Base-by-base conservation (phyloP, 35 echinoderm and acorn worm species). In the Ophioderma brevispina region DNA sequence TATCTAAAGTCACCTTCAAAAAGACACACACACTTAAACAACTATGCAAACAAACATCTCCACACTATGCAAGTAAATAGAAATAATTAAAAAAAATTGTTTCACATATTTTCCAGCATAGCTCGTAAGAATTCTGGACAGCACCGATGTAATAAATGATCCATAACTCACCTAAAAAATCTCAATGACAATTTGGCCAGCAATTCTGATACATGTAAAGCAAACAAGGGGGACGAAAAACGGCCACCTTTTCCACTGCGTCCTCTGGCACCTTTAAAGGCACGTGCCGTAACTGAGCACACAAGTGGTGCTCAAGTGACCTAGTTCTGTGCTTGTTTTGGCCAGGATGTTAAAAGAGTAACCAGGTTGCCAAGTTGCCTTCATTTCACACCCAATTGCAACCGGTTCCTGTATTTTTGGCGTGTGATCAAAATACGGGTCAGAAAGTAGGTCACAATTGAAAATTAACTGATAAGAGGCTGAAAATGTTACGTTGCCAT, bases 321-420 rank as follows among this genome's bases (percentile, higher is more conserved):
- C 59, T 70, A 70, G 59, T 70, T 70, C n/a, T 70, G 10, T 70
- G 59, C 59, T 70, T 70, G 59, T 70, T 70, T 70, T 70, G 59
- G 59, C 59, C 59, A 70, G 59, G n/a, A 70, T 70, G 59, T n/a
- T n/a, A n/a, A 70, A 30, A 70, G 23, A 70, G 59, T 18, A 70
- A 70, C 10, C 59, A 70, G 28, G 59, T 70, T 70, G 59, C 59
- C 59, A 70, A 25, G 59, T 70, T 30, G 59, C 10, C 59, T 15
- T 46, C 59, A 70, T 70, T 70, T 70, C 28, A 25, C 59, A 70
- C 59, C 59, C 59, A 70, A 70, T 25, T 70, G 59, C 15, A 70
- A 70, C 59, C 59, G n/a, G 59, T 70, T 70, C 28, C 17, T 70
- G 59, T 70, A 4, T 18, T 25, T 70, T 2, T 70, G n/a, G 59